A percentile compares a stretch with the other conserved stretches of the same genome.
These are phyloP conservation scores for Hozukius guyotensis DNA, from an alignment of 2,797 vertebrate species.

Conservation along the genomic window DNA sequence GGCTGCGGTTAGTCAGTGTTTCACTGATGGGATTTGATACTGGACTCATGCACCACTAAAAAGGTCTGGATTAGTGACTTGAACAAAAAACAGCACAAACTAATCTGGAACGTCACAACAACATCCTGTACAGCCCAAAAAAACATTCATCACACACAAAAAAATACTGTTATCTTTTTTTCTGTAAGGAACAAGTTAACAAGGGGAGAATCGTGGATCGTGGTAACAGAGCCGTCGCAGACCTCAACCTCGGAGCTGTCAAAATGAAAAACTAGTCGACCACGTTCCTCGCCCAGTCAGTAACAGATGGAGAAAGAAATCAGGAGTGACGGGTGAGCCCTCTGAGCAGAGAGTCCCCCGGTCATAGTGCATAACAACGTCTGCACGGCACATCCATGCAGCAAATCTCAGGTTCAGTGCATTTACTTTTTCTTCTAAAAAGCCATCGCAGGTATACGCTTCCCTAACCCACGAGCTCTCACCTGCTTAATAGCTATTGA, in stretches of 20 bases:
- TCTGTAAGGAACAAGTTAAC: slow-evolving; percentile 21
- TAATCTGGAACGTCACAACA: slow-evolving; percentile 56
- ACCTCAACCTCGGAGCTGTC: slow-evolving; percentile 51
- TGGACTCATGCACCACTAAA: slow-evolving; percentile 68
- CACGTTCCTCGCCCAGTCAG: slow-evolving; percentile 16
- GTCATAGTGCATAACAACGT: slow-evolving; percentile 63
- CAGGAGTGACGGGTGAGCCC: slow-evolving; percentile 32
- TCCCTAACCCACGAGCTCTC: slow-evolving; percentile 30
- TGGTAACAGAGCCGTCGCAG: slow-evolving; percentile 23
- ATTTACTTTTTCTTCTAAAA: slow-evolving; percentile 46
- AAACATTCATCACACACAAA: slow-evolving; percentile 46
- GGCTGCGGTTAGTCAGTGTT: slow-evolving; percentile 39
- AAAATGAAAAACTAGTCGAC: slow-evolving; percentile 30
- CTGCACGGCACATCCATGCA: slow-evolving; percentile 52
- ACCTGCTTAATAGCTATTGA: slow-evolving; percentile 64
- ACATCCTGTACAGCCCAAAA: slow-evolving; percentile 61
- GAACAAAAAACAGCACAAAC: slow-evolving; percentile 39
- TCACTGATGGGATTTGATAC: slow-evolving; percentile 39
- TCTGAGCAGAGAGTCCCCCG: slow-evolving; percentile 32
- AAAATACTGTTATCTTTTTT: slow-evolving; percentile 66
- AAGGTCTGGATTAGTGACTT: slow-evolving; percentile 38
- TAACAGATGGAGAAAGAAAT: slow-evolving; percentile 34
- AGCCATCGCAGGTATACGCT: slow-evolving; percentile 23
- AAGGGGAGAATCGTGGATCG: slow-evolving; percentile 14
- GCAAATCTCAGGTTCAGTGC: slow-evolving; percentile 60